phyloP scores from a whole-genome alignment of 53 echinoderm and acorn worm genomes.

The Antedon mediterranea region DNA sequence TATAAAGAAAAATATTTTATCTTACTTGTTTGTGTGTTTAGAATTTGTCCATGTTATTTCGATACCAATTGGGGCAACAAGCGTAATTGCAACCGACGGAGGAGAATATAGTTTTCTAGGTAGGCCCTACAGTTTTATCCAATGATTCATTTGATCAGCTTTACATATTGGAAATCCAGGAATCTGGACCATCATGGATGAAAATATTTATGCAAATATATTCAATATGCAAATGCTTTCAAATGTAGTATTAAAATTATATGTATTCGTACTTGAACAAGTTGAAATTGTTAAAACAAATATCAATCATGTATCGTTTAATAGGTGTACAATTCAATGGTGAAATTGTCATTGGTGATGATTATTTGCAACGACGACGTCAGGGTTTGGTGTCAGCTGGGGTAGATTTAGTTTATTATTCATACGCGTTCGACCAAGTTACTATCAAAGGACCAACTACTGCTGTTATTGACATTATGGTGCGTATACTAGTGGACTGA shows the following conservation, averaged over 20 bases:
- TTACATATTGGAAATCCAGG: no score
- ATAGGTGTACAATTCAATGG: background rate
- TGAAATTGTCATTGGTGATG: background rate
- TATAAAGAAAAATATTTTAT: no score
- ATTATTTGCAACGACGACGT: background rate
- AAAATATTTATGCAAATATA: no score
- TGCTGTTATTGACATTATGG: background rate
- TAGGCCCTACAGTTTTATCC: background rate
- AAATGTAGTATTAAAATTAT: no score
- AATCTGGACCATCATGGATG: no score
- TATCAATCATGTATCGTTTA: no score
- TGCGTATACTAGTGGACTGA: no score
- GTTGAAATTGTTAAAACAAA: no score
- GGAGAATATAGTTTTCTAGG: background rate
- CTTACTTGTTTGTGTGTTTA: background rate
- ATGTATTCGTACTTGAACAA: no score
- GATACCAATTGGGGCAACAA: background rate
- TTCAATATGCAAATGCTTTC: no score
- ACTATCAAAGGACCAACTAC: background rate
- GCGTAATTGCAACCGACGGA: background rate
- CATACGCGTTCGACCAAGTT: background rate
- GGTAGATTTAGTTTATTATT: background rate
- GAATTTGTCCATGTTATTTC: background rate
- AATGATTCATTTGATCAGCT: no score
- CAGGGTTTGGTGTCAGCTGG: background rate